phyloP scores from a whole-genome alignment of 2,113 vertebrate species.

The Epinephelus lanceolatus region DNA sequence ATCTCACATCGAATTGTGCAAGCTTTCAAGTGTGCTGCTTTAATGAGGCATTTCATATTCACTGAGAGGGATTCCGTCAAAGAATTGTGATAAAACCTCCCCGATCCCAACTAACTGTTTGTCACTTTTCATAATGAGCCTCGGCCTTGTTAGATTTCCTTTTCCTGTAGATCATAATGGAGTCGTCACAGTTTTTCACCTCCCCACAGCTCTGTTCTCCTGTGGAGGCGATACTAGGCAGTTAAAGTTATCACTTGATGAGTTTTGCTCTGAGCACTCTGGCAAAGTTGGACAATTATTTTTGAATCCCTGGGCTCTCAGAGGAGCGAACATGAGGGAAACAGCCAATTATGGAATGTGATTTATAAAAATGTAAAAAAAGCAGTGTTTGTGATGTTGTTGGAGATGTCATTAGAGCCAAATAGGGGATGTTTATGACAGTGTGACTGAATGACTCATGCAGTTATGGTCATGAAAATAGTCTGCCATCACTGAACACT shows the following conservation, averaged over 20 bases:
- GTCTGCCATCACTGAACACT: background rate
- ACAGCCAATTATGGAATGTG: constrained; percentile 63
- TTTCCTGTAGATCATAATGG: constrained; percentile 54
- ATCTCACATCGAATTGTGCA: constrained; percentile 55
- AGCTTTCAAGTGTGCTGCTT: constrained; percentile 81
- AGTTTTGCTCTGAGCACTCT: constrained; percentile 72
- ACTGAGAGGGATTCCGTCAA: constrained; percentile 61
- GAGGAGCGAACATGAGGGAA: constrained; percentile 32
- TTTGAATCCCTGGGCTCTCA: constrained; percentile 62
- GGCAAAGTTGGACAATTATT: constrained; percentile 78
- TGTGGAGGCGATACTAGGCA: constrained; percentile 5
- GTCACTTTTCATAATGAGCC: constrained; percentile 75
- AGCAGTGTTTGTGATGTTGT: constrained; percentile 23
- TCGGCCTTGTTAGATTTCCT: constrained; percentile 34
- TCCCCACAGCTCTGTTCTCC: constrained; percentile 55
- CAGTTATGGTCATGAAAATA: constrained; percentile 26
- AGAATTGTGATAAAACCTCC: constrained; percentile 46
- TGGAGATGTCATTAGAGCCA: constrained; percentile 42
- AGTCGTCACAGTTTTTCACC: constrained; percentile 56
- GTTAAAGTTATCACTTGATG: constrained; percentile 62
- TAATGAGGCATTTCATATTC: constrained; percentile 78
- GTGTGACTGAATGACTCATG: background rate
- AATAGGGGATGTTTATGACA: constrained; percentile 9
- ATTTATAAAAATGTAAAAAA: constrained; percentile 55
- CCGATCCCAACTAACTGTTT: constrained; percentile 57